phyloP scores from a whole-genome alignment of 2,888 invertebrate genomes.

The Theretra japonica region DNA sequence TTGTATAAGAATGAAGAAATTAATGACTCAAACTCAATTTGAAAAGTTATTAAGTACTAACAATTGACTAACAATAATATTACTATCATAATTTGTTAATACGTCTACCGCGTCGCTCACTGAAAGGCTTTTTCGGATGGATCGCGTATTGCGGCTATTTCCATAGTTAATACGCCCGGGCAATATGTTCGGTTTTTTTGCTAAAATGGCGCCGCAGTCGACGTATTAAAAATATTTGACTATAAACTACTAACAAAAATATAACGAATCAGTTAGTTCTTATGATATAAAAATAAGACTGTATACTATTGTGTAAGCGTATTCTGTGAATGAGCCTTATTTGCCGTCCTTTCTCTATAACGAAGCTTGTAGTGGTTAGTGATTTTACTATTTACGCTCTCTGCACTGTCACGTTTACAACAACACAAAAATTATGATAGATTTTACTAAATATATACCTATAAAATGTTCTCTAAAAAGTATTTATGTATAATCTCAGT shows the following conservation, averaged over 20 bases:
- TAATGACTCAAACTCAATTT: not conserved
- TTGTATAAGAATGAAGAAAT: constrained; percentile 29
- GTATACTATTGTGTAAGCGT: constrained; percentile 19
- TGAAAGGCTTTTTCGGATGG: too few species aligned
- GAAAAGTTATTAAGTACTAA: constrained; percentile 6
- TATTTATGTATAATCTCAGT: constrained; percentile 23
- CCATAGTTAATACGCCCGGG: too few species aligned
- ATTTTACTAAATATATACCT: not conserved
- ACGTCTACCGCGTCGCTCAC: not conserved
- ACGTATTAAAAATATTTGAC: not conserved
- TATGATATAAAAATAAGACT: constrained; percentile 12
- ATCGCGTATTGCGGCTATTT: too few species aligned
- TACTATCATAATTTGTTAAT: too few species aligned
- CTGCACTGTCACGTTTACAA: constrained; percentile 18
- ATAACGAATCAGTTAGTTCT: constrained; percentile 34
- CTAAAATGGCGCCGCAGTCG: too few species aligned
- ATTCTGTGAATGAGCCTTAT: constrained; percentile 28
- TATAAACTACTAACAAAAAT: not conserved
- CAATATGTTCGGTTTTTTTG: too few species aligned
- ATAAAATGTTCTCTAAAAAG: constrained; percentile 14
- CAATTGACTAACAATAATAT: constrained; percentile 8
- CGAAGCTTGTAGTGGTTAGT: constrained; percentile 42
- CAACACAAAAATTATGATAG: not conserved
- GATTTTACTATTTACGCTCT: constrained; percentile 31
- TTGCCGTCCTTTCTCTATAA: constrained; percentile 45